phyloP scores from a whole-genome alignment of 2,797 vertebrate species.

The Harpia harpyja region DNA sequence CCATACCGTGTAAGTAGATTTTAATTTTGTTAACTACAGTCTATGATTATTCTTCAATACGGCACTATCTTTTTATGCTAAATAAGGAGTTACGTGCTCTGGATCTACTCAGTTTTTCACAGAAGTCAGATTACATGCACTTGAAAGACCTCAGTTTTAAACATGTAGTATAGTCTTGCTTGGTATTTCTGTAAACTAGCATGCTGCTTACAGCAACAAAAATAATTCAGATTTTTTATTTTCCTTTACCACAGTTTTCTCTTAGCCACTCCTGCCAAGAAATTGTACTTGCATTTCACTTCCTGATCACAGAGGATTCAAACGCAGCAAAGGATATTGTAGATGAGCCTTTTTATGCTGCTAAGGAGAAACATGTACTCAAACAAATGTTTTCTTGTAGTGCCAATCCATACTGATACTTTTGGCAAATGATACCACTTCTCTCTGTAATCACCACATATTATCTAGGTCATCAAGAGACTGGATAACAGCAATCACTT shows the following conservation, averaged over 20 bases:
- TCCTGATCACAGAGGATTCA: not conserved
- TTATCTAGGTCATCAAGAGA: not conserved
- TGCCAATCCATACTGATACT: not conserved
- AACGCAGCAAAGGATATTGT: not conserved
- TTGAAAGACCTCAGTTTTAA: not conserved
- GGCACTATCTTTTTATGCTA: not conserved
- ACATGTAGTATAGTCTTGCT: not conserved
- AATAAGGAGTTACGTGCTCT: not conserved
- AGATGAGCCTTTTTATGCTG: not conserved
- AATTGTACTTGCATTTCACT: not conserved
- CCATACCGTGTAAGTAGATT: not conserved
- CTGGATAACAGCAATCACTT: not conserved
- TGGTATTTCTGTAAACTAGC: not conserved
- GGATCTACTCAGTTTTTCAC: not conserved
- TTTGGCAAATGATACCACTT: not conserved
- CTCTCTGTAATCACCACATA: not conserved
- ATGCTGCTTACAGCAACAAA: not conserved
- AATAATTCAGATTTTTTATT: not conserved
- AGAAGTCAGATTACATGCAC: not conserved
- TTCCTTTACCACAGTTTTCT: not conserved
- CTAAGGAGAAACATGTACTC: not conserved
- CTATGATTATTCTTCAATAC: not conserved
- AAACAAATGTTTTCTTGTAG: not conserved
- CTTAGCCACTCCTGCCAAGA: not conserved
- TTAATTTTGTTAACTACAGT: not conserved